Evolutionary conservation across 2,113 vertebrate genomes (phyloP).

Genomic region (Oncorhynchus mykiss): DNA sequence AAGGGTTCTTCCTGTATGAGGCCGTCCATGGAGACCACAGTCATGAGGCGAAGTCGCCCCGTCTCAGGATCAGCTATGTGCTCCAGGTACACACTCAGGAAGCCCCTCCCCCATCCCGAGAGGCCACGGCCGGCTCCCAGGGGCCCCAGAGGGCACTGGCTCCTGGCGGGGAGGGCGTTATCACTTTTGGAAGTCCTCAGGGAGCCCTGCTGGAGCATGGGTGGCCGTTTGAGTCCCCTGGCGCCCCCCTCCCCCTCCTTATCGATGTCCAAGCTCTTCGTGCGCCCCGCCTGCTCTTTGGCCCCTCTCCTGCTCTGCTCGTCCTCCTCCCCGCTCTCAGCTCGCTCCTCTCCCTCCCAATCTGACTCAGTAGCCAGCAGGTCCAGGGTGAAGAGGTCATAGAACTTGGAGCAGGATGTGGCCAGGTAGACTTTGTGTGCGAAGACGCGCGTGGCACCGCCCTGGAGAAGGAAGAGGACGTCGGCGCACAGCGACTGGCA

Average conservation of each 20-base stretch:
- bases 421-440: slow-evolving; percentile 88
- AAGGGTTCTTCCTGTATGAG: slow-evolving; percentile 80
- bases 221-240: slow-evolving; percentile 55
- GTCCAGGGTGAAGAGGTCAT: slow-evolving; percentile 84
- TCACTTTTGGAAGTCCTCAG: slow-evolving; percentile 79
- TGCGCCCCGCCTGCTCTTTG: slow-evolving; percentile 76
- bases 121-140: slow-evolving; percentile 63
- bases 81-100: slow-evolving; percentile 78
- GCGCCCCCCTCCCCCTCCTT: slow-evolving; percentile 64
- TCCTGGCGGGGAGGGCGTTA: slow-evolving; percentile 69
- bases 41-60: slow-evolving; percentile 75
- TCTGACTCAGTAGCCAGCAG: slow-evolving; percentile 29
- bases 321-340: slow-evolving; percentile 60
- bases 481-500: slow-evolving; percentile 80
- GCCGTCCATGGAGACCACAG: slow-evolving; percentile 80
- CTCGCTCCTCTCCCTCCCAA: slow-evolving; percentile 58
- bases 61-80: slow-evolving; percentile 78
- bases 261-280: slow-evolving; percentile 79
- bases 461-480: slow-evolving; percentile 81
- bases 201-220: slow-evolving; percentile 66
- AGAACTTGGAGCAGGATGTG: slow-evolving; percentile 89
- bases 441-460: slow-evolving; percentile 74
- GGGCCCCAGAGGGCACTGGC: slow-evolving; percentile 47
- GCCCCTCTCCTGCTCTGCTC: slow-evolving; percentile 68
- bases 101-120: slow-evolving; percentile 83